Evolutionary conservation across 2,113 vertebrate species (phyloP).

Genomic region (Heterotis niloticus): DNA sequence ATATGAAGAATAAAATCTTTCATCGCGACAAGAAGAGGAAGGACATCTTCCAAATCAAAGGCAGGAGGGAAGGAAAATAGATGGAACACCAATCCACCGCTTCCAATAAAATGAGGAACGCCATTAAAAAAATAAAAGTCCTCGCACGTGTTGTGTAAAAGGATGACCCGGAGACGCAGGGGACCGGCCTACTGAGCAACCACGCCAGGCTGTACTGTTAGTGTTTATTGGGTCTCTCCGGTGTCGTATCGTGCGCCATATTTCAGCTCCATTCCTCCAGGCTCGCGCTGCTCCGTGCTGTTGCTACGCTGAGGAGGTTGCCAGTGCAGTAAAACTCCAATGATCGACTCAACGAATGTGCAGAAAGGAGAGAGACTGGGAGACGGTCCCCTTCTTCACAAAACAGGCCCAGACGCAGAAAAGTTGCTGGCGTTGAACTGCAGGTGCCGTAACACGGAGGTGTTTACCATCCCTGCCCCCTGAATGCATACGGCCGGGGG

Average conservation of each 20-base stretch:
- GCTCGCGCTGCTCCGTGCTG: neutral
- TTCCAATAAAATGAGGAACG: neutral
- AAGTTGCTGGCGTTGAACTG: neutral
- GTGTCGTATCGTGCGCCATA: neutral
- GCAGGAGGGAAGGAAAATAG: neutral
- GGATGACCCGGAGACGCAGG: neutral
- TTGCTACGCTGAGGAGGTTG: neutral
- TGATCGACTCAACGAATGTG: neutral
- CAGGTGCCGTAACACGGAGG: neutral
- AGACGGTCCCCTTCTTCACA: too few relatives aligned
- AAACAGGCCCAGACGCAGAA: neutral
- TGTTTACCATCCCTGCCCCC: neutral
- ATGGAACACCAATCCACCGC: neutral
- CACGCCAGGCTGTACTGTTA: neutral
- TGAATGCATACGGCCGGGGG: too few relatives aligned
- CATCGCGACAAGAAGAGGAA: too few relatives aligned
- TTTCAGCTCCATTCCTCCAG: neutral
- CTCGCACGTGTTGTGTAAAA: neutral
- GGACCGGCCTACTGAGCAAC: too few relatives aligned
- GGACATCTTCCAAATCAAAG: neutral
- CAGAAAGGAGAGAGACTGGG: neutral
- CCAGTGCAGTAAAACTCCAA: neutral
- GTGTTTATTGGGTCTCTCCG: constrained; percentile 12
- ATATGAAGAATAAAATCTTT: too few relatives aligned
- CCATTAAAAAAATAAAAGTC: neutral